Evolutionary conservation across 2,888 invertebrate genomes (phyloP).

Genomic region (Heliothis peltigera): DNA sequence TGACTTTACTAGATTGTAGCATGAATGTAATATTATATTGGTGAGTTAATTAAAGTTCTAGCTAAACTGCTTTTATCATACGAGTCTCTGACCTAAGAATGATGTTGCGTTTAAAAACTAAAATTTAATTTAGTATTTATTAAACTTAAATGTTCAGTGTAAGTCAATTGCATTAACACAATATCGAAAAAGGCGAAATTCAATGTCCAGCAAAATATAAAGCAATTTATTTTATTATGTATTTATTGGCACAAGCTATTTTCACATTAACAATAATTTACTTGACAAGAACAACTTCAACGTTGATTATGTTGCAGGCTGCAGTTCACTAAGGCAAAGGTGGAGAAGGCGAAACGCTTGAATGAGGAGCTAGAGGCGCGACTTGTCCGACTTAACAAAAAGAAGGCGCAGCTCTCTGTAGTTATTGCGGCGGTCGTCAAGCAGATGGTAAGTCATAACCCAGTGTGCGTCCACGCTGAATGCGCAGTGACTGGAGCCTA

Average conservation of each 20-base stretch:
- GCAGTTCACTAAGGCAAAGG: slow-evolving; percentile 63
- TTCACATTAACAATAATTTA: neutral
- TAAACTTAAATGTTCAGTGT: neutral
- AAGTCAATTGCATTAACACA: neutral
- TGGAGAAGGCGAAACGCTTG: slow-evolving; percentile 50
- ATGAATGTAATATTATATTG: slow-evolving; percentile 5
- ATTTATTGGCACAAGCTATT: slow-evolving; percentile 15
- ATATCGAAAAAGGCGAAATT: slow-evolving; percentile 26
- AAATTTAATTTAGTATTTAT: neutral
- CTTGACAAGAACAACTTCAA: neutral
- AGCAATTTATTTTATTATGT: slow-evolving; percentile 14
- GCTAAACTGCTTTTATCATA: slow-evolving; percentile 13
- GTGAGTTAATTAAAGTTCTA: neutral
- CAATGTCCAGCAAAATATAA: neutral
- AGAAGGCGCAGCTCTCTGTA: slow-evolving; percentile 42
- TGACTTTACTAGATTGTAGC: slow-evolving; percentile 16
- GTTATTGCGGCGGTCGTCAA: slow-evolving; percentile 28
- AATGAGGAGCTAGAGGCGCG: slow-evolving; percentile 47
- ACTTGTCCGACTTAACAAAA: slow-evolving; percentile 29
- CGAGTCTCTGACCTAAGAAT: neutral
- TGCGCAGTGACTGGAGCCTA: too few relatives aligned
- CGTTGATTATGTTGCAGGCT: slow-evolving; percentile 51
- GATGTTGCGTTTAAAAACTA: slow-evolving; percentile 6
- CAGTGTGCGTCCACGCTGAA: too few relatives aligned
- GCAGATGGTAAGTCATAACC: slow-evolving; percentile 16